Base-by-base conservation (phyloP, 2,888 invertebrate species). In the Drosophila antonietae region DNA sequence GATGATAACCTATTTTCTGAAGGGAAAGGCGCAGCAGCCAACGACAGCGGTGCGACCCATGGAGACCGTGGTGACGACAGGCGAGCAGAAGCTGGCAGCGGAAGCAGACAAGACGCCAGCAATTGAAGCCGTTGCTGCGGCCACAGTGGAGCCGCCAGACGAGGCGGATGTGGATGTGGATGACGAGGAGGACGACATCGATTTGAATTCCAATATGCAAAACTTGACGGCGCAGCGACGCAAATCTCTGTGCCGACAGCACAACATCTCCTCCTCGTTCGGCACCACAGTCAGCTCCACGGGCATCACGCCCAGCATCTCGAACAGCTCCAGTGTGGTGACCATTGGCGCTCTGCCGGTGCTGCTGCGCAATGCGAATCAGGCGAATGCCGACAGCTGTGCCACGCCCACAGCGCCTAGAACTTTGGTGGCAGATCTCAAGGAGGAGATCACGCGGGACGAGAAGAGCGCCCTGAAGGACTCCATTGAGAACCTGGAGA, bases 1-100 rank as follows among this genome's bases (percentile, higher is more conserved):
- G 80, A 98, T 98, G 98, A 95, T 97, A 75, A 98, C 98, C 0
- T 98, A 96, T 93, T 97, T 97, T 70, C 89, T 93, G 3, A 92
- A 92, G 62, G 91, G 91, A 18, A 93, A 91, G 75, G 67, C 39
- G 6, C 41, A 64, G 8, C 41, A 64, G 12, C 41, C 60, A 0
- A 8, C 44, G n/a, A 5, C 28, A 0, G 15, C 39, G 1, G 15
- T 28, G 5, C 6, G n/a, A 2, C 41, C 37, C 3, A 28, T 60
- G 49, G 18, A 69, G 33, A 44, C 44, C 2, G 10, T n/a, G 56
- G 43, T 18, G 47, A 33, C 52, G n/a, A 33, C 41, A 35, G 18
- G 46, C 28, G 58, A 43, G 9, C 35, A 23, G 20, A 14, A 51
- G 33, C 2, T 33, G n/a, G 44, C 77, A 7, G 52, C 9, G 9